Percentiles rank a stretch among this genome's conserved stretches.
Conservation (phyloP, 2,113 vertebrate genomes). For the Turdus rufiventris region DNA sequence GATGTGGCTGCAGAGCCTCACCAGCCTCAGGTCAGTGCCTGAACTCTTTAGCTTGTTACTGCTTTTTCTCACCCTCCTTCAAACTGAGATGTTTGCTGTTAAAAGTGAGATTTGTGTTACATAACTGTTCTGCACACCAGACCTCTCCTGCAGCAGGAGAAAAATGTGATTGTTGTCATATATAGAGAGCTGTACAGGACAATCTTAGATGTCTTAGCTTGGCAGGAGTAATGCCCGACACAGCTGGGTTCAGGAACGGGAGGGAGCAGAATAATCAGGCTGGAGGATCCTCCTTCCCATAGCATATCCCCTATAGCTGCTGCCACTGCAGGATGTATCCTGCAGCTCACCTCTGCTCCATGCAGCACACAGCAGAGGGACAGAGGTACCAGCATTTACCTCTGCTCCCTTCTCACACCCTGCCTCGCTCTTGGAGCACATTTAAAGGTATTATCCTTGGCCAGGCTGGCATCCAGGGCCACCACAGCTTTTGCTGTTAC, state of each 20-base stretch:
- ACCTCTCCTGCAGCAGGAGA: neutral
- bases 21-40: neutral
- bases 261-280: neutral
- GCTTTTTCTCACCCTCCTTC: neutral
- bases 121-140: neutral
- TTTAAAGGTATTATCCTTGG: neutral
- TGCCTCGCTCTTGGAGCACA: neutral
- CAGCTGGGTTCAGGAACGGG: neutral
- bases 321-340: neutral
- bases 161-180: neutral
- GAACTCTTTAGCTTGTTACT: neutral
- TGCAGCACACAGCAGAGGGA: neutral
- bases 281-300: neutral
- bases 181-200: neutral
- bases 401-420: neutral
- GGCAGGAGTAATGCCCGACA: fast-evolving
- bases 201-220: neutral
- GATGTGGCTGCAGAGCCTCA: neutral
- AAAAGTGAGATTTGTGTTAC: neutral
- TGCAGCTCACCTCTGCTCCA: neutral
- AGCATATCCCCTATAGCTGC: too few relatives aligned
- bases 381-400: neutral
- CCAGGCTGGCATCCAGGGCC: neutral
- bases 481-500: neutral
- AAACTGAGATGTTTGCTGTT: neutral